Evolutionary conservation across 1,140 invertebrate genomes (phyloP).

Genomic region (Hypsibius dujardini): DNA sequence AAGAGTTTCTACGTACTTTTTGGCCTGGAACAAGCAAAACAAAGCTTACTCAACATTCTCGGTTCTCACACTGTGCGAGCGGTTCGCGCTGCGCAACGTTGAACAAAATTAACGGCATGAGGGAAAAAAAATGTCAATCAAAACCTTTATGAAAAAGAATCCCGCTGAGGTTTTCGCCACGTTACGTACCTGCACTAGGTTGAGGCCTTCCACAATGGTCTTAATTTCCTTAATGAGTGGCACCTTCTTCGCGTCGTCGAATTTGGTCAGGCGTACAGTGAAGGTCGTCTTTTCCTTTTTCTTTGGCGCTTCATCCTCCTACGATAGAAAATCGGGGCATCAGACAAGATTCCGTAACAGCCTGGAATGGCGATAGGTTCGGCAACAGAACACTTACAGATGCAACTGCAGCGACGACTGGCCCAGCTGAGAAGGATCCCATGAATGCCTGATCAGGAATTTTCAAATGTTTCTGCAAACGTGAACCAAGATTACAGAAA

Average conservation of each 20-base stretch:
- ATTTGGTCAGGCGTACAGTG: conserved; percentile 67
- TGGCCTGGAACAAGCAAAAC: conserved; percentile 51
- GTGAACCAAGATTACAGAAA: no score
- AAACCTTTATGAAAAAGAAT: no score
- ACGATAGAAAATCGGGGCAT: neutral
- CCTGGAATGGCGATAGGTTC: neutral
- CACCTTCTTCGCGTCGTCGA: conserved; percentile 84
- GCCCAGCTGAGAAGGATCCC: conserved; percentile 46
- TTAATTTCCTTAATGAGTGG: conserved; percentile 90
- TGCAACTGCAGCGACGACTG: conserved; percentile 20
- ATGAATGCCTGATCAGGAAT: conserved; percentile 73
- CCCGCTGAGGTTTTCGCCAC: no score
- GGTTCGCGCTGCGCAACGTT: no score
- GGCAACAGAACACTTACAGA: conserved; percentile 12
- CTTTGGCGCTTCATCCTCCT: conserved; percentile 38
- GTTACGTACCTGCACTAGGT: conserved; percentile 59
- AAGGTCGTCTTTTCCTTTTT: conserved; percentile 45
- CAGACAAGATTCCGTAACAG: no score
- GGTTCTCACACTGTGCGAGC: no score
- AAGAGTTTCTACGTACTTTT: conserved; percentile 89
- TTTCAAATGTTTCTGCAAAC: conserved; percentile 67
- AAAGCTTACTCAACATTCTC: no score
- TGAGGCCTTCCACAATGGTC: conserved; percentile 68
- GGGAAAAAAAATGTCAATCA: no score
- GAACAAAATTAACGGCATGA: no score